Evolutionary conservation across 1,140 invertebrate genomes (phyloP).

Genomic region (Diorhabda elongata): DNA sequence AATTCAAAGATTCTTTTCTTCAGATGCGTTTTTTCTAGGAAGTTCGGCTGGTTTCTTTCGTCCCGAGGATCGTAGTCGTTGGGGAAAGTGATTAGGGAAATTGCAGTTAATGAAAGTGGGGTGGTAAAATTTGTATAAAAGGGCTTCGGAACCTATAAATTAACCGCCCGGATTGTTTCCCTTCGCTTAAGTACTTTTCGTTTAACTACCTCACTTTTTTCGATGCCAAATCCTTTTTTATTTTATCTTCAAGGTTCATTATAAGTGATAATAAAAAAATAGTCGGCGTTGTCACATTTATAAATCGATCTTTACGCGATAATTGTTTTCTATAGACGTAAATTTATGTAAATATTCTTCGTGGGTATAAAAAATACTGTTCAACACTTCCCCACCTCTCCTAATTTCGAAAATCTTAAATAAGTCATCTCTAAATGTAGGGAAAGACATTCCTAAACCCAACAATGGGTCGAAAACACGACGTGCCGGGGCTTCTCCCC

Average conservation of each 20-base stretch:
- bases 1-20: not conserved
- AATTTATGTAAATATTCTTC: too few relatives aligned
- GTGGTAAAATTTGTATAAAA: constrained; percentile 6
- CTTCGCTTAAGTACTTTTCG: too few relatives aligned
- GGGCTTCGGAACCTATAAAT: not conserved
- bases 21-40: not conserved
- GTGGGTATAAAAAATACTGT: too few relatives aligned
- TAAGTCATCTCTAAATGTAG: constrained; percentile 32
- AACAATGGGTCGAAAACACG: constrained; percentile 7
- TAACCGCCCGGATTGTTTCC: not conserved
- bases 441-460: constrained; percentile 10
- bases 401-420: constrained; percentile 17
- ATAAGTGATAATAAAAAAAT: too few relatives aligned
- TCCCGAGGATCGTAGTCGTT: not conserved
- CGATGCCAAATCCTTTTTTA: too few relatives aligned
- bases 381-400: too few relatives aligned
- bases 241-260: too few relatives aligned
- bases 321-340: too few relatives aligned
- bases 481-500: not conserved
- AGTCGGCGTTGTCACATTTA: too few relatives aligned
- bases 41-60: constrained; percentile 1
- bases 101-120: constrained; percentile 18
- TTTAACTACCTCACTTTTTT: too few relatives aligned
- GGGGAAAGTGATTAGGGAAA: constrained; percentile 16
- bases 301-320: too few relatives aligned